A percentile compares a stretch with the other conserved stretches of the same genome.
phyloP scores from a whole-genome alignment of 1,140 invertebrate genomes.

The Drosophila serrata region DNA sequence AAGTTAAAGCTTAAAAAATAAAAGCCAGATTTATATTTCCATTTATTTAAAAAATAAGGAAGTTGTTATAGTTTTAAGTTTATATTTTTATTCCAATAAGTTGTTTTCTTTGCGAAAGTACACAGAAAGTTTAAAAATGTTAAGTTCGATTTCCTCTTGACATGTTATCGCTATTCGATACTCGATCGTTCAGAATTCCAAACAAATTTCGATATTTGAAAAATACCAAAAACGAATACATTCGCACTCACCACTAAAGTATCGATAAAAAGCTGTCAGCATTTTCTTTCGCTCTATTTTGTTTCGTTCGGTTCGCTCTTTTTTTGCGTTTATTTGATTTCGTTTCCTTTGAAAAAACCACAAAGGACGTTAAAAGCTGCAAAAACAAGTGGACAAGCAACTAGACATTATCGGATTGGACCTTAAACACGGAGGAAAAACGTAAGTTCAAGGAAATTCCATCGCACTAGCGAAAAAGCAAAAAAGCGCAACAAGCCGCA shows the following conservation, averaged over 20 bases:
- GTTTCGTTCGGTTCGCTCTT: conserved; percentile 53
- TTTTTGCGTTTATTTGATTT: conserved; percentile 59
- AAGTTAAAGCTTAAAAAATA: neutral
- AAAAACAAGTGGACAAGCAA: conserved; percentile 12
- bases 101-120: neutral
- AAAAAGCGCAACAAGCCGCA: conserved; percentile 57
- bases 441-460: conserved; percentile 50
- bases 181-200: neutral
- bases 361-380: neutral
- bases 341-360: conserved; percentile 38
- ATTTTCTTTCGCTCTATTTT: conserved; percentile 18
- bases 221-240: neutral
- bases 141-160: neutral
- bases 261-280: no score
- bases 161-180: neutral
- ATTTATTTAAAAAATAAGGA: no score
- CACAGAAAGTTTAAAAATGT: neutral
- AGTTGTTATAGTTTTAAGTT: no score
- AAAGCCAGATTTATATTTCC: neutral
- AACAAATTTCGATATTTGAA: neutral
- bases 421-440: conserved; percentile 9
- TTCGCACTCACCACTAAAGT: no score
- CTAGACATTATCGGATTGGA: neutral
- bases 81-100: neutral
- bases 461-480: conserved; percentile 10